phyloP scores from a whole-genome alignment of 2,888 invertebrate species.

The Steinernema scapterisci region DNA sequence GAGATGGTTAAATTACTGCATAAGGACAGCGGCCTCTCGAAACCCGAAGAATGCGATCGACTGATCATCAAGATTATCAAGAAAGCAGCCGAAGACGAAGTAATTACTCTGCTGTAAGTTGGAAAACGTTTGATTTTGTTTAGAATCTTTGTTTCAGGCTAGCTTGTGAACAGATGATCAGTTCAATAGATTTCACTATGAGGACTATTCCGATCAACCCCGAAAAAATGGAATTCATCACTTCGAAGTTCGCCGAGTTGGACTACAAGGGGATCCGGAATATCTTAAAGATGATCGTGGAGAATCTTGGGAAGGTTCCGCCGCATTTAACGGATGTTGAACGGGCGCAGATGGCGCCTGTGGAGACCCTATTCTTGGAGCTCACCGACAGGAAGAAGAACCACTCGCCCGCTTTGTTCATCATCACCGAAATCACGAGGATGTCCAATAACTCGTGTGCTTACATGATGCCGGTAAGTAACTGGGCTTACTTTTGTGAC shows the following conservation, averaged over 20 bases:
- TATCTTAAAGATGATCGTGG: conserved; percentile 44
- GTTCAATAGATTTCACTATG: conserved; percentile 33
- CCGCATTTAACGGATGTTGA: conserved; percentile 34
- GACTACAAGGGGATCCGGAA: conserved; percentile 50
- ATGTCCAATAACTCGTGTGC: conserved; percentile 38
- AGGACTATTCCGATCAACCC: conserved; percentile 37
- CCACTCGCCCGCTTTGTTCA: conserved; percentile 43
- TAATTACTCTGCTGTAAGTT: conserved; percentile 41
- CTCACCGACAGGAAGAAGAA: conserved; percentile 45
- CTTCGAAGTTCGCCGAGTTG: conserved; percentile 41
- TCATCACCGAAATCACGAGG: conserved; percentile 45
- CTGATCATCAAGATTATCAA: conserved; percentile 43
- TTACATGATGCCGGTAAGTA: conserved; percentile 42
- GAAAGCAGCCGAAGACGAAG: conserved; percentile 33
- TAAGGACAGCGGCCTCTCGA: not conserved
- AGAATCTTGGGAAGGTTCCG: conserved; percentile 38
- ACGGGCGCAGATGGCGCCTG: conserved; percentile 41
- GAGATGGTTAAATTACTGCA: not conserved
- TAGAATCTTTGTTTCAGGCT: conserved; percentile 26
- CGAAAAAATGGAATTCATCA: conserved; percentile 41
- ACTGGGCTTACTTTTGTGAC: too few relatives aligned
- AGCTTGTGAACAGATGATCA: conserved; percentile 38
- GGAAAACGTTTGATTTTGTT: conserved; percentile 11
- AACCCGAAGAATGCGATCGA: conserved; percentile 32
- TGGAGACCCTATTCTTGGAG: conserved; percentile 41